These are phyloP conservation scores for Ormia ochracea DNA, from an alignment of 2,888 invertebrate species.

Conservation along the genomic window DNA sequence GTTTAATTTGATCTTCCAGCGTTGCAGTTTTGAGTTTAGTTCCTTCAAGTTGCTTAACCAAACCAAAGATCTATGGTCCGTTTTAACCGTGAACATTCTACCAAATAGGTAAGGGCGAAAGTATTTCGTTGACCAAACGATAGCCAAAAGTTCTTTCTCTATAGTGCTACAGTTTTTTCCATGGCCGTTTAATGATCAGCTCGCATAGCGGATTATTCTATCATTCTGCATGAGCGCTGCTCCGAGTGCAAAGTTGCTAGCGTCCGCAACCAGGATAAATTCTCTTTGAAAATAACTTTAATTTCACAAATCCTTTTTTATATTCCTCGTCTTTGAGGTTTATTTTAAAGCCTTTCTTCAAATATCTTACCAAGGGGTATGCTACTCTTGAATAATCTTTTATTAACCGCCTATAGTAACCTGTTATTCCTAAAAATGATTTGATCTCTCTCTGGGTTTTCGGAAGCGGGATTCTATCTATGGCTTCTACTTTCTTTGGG, in stretches of 20 bases:
- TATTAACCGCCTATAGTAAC: conserved; percentile 2
- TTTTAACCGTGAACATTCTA: neutral
- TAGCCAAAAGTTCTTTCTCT: conserved; percentile 53
- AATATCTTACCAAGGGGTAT: neutral
- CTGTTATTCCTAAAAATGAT: no score
- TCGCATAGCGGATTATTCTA: no score
- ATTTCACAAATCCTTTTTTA: neutral
- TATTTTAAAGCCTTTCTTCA: no score
- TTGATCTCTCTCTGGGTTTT: no score
- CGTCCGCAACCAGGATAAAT: conserved; percentile 36
- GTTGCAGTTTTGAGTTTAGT: neutral
- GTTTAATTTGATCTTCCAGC: neutral
- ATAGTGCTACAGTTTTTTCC: conserved; percentile 52
- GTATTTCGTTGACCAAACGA: conserved; percentile 48
- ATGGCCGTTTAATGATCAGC: conserved; percentile 42
- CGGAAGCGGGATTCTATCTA: neutral
- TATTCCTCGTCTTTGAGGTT: conserved; percentile 9
- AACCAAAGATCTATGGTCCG: neutral
- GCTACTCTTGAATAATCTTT: neutral
- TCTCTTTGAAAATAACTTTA: conserved; percentile 15
- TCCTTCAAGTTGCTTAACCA: neutral
- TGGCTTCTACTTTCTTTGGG: conserved; percentile 10
- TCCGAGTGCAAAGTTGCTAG: no score
- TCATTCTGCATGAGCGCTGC: no score
- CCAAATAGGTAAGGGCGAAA: neutral